A percentile compares a stretch with the other conserved stretches of the same genome.
phyloP scores from a whole-genome alignment of 2,113 vertebrate genomes.

The Microcebus jonahi region DNA sequence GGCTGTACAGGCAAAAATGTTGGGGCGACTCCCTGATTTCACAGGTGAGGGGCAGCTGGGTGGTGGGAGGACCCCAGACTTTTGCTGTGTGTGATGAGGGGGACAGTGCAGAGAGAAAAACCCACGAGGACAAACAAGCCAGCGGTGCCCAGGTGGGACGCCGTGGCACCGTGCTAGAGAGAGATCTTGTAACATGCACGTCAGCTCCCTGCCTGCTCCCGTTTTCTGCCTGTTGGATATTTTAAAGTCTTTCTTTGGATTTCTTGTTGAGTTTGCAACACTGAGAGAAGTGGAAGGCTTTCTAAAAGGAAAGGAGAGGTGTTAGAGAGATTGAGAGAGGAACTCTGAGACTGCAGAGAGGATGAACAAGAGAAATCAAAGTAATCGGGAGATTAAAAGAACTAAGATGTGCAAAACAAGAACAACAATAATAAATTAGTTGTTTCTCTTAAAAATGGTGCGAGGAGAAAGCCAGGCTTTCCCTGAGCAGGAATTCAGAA shows the following conservation, averaged over 20 bases:
- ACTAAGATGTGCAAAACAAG: background rate
- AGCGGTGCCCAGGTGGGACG: no score
- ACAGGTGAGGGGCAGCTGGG: accelerated
- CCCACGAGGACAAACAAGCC: background rate
- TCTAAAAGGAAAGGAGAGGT: background rate
- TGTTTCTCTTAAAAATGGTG: conserved; percentile 12
- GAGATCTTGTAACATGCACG: accelerated
- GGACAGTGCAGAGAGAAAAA: background rate
- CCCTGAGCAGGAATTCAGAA: background rate
- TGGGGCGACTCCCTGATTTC: background rate
- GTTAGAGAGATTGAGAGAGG: background rate
- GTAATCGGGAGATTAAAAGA: background rate
- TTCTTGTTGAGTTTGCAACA: background rate
- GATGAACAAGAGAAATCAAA: background rate
- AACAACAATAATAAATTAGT: background rate
- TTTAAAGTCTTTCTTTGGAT: background rate
- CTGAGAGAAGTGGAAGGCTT: background rate
- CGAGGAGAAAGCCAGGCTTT: background rate
- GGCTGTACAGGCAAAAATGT: background rate
- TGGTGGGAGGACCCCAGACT: background rate
- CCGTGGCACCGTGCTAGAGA: accelerated
- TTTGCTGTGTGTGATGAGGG: background rate
- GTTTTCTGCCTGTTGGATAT: background rate
- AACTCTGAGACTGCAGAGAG: background rate
- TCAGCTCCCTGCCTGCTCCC: no score